Percentiles rank a stretch among this genome's conserved stretches.
phyloP scores from a whole-genome alignment of 2,888 invertebrate genomes.

The Rhyacophila evoluta region DNA sequence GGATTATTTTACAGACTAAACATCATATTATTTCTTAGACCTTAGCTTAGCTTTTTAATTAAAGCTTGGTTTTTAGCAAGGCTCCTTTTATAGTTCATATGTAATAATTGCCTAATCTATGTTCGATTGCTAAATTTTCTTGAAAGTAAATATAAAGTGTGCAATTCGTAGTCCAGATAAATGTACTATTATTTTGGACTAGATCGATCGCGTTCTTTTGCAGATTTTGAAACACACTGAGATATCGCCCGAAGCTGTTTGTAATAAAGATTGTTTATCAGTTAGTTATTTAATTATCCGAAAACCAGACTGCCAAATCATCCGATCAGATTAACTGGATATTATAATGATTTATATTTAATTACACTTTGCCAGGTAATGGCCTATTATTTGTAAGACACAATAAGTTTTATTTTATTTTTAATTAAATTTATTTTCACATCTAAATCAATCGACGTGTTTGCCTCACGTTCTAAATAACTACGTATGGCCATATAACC shows the following conservation, averaged over 20 bases:
- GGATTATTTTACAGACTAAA: too few species aligned
- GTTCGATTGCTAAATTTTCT: neutral
- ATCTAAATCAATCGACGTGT: neutral
- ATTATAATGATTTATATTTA: conserved; percentile 3
- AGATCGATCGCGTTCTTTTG: neutral
- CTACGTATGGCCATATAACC: too few species aligned
- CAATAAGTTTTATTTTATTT: neutral
- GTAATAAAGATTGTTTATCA: conserved; percentile 7
- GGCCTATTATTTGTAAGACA: neutral
- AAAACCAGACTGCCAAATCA: neutral
- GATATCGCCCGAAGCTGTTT: neutral
- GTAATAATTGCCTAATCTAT: neutral
- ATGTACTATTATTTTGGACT: neutral
- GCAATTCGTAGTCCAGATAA: neutral
- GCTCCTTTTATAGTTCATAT: too few species aligned
- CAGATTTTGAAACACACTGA: neutral
- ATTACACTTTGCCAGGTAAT: neutral
- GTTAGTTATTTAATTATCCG: neutral
- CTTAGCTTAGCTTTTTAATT: neutral
- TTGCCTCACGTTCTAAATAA: neutral
- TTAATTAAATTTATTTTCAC: neutral
- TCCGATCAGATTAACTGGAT: neutral
- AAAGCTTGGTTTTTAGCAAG: too few species aligned
- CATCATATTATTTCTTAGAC: neutral
- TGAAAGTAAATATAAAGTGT: neutral